phyloP scores from a whole-genome alignment of 1,140 invertebrate genomes.

The Drosophila fuyamai region DNA sequence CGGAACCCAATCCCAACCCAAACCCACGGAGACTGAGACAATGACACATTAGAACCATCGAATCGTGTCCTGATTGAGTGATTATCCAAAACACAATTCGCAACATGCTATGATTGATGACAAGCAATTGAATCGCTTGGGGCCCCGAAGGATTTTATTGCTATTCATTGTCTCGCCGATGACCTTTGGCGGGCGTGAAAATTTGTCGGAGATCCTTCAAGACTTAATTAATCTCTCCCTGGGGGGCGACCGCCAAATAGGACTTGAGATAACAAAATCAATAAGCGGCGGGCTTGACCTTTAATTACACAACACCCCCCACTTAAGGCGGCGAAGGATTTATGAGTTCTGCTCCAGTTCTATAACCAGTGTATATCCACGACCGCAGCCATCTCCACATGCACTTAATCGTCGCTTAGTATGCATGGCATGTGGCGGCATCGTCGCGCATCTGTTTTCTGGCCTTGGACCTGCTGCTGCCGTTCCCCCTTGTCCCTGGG shows the following conservation, averaged over 20 bases:
- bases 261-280: constrained; percentile 67
- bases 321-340: constrained; percentile 37
- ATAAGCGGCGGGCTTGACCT: constrained; percentile 62
- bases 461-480: constrained; percentile 59
- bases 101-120: constrained; percentile 48
- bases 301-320: constrained; percentile 65
- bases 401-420: constrained; percentile 74
- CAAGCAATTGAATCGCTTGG: constrained; percentile 17
- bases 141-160: background rate
- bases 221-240: constrained; percentile 61
- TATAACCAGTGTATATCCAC: constrained; percentile 9
- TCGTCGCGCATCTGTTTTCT: constrained; percentile 20
- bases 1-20: background rate
- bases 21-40: constrained; percentile 37
- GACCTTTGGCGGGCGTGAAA: constrained; percentile 51
- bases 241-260: background rate
- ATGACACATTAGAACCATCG: constrained; percentile 61
- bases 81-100: constrained; percentile 66
- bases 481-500: background rate
- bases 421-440: constrained; percentile 67
- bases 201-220: constrained; percentile 28
- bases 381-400: constrained; percentile 21
- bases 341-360: constrained; percentile 61
- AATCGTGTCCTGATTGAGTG: constrained; percentile 72
- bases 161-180: constrained; percentile 53